Evolutionary conservation across 2,113 vertebrate species (phyloP), one percentile per base, ranked within the genome.

Genomic region (Percopsis transmontana): DNA sequence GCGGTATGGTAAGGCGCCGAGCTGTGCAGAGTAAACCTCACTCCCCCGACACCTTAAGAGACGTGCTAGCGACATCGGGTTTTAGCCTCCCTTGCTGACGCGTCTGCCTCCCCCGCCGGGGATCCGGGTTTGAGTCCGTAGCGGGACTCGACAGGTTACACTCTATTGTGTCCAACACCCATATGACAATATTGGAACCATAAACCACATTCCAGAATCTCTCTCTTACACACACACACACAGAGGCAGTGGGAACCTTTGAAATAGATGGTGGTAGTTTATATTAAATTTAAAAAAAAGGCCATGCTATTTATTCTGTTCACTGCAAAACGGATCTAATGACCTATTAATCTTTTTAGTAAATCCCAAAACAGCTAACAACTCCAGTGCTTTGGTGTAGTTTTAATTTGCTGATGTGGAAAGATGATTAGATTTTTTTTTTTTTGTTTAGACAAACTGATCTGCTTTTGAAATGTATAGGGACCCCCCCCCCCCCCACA

Each of bases 251-350:
- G 27, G 8, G 27, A 2, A 33, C 27, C 27, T 33, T 33, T 33
- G 27, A 33, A n/a, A n/a, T n/a, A 50, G 55, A 64, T 66, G 18
- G 66, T n/a, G 58, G 44, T 47, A 38, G 40, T 48, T 62, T 21
- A 42, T 42, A 21, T 33, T n/a, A n/a, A n/a, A n/a, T n/a, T n/a
- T n/a, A n/a, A n/a, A 54, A 59, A 85, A 61, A 66, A 73, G 58
- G 27, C 77, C 73, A 68, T 73, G 67, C 77, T 83, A 77, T 83
- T 87, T 81, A 81, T 87, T 82, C 52, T 58, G 47, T 41, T 10
- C 62, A 14, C 77, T 73, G 72, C 70, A 82, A 79, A 62, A 65
- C 51, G 71, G 62, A 41, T 41, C 68, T 8, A 60, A 72, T 62
- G 56, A 38, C 5, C 11, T 8, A 12, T 66, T 45, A 15, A 58